Percentiles rank a stretch among this genome's conserved stretches.
Conservation (phyloP, 1,140 invertebrate species). For the Rhopalosiphum padi region DNA sequence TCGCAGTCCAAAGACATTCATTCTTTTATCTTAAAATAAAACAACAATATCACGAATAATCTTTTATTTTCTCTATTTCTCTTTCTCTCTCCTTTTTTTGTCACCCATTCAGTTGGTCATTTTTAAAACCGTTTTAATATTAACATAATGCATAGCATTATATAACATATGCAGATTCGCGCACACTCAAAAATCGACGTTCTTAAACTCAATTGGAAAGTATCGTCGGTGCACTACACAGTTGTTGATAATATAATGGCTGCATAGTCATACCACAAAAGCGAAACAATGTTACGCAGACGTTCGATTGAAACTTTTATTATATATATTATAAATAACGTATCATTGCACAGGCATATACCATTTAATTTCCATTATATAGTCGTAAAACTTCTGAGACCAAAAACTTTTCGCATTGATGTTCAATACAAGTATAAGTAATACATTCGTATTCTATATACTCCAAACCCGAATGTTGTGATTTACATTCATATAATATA, state of each 20-base stretch:
- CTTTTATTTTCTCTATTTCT: not conserved
- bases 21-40: constrained; percentile 19
- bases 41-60: constrained; percentile 7
- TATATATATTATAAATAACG: not conserved
- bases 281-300: not conserved
- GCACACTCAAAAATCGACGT: not conserved
- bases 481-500: not conserved
- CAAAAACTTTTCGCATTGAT: constrained; percentile 5
- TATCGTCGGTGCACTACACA: not conserved
- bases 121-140: not conserved
- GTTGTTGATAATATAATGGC: not conserved
- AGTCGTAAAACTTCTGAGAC: not conserved
- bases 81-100: not conserved
- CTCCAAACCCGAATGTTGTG: not conserved
- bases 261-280: not conserved
- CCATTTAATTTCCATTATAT: not conserved
- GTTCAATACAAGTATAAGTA: not conserved
- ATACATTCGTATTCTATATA: not conserved
- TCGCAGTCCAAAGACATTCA: not conserved
- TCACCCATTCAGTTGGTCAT: not conserved
- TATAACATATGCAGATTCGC: not conserved
- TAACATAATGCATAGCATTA: not conserved
- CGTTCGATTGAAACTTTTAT: not conserved
- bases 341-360: not conserved
- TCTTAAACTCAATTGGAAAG: not conserved